Evolutionary conservation across 2,888 invertebrate genomes (phyloP), one percentile per base, ranked within the genome.

Genomic region (Aspidapion aeneum): DNA sequence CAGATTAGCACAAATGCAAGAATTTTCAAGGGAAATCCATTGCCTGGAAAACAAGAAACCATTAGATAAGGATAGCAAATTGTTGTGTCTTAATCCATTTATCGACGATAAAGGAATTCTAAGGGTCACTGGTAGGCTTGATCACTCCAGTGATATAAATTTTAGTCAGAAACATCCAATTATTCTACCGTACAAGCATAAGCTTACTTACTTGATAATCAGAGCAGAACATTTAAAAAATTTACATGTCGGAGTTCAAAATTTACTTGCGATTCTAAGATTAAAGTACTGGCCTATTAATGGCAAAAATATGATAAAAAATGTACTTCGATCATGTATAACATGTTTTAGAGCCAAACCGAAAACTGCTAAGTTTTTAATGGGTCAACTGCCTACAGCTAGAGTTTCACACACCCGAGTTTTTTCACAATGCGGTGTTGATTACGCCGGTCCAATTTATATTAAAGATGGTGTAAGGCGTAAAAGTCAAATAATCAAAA

Each of bases 401-500:
- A 54, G 69, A 12, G 57, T 66, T 19, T 62, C 48, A 21, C 68
- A 63, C 48, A 19, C 61, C 1, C 63, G 63, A 51, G 65, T 68
- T 16, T 70, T 70, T 54, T 48, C 18, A 22, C 50, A 49, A 55
- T 50, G 56, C 19, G 68, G 49, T n/a, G n/a, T n/a, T 9, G 49
- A 48, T 48, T 48, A 48, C n/a, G 49, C 49, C n/a, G 49, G 49
- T 48, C 49, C 49, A 48, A 12, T 48, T 48, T 48, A 12, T 12
- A 48, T 48, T 48, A 48, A 48, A 48, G 9, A n/a, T 48, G 9
- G n/a, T n/a, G n/a, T 12, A 48, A n/a, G 49, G 9, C 49, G 49
- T 48, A 12, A 9, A 52, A 12, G 9, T 48, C n/a, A 48, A 48
- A 48, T 48, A 12, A 48, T n/a, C 49, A 48, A 48, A 48, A n/a